A percentile compares a stretch with the other conserved stretches of the same genome.
These are phyloP conservation scores for Cariama cristata DNA, from an alignment of 2,113 vertebrate genomes.

Conservation along the genomic window DNA sequence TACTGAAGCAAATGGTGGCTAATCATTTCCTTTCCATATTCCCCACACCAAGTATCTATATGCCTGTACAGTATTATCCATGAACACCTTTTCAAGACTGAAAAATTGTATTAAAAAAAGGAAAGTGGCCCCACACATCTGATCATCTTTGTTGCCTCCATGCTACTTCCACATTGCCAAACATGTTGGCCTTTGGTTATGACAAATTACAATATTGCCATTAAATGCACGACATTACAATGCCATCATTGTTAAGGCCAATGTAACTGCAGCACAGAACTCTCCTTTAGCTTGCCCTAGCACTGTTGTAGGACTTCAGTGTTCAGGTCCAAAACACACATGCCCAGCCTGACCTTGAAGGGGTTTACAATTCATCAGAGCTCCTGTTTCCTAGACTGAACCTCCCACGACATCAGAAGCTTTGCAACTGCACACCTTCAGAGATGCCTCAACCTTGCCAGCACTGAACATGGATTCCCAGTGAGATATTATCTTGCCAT, in stretches of 20 bases:
- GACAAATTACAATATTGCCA: neutral
- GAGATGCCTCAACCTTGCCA: neutral
- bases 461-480: neutral
- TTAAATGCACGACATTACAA: neutral
- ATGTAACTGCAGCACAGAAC: rapidly evolving
- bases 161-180: neutral
- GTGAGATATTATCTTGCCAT: neutral
- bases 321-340: neutral
- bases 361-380: neutral
- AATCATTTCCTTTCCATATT: neutral
- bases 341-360: neutral
- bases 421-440: neutral
- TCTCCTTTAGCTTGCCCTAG: neutral
- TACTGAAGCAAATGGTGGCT: neutral
- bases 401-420: neutral
- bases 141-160: neutral
- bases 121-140: neutral
- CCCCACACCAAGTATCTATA: neutral
- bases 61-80: neutral
- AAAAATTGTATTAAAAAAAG: neutral
- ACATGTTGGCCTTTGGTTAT: neutral
- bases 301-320: neutral
- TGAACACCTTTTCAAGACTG: neutral
- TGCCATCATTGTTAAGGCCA: neutral
- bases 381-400: neutral